Evolutionary conservation across 2,113 vertebrate genomes (phyloP).

Genomic region (Rhinolophus ferrumequinum): DNA sequence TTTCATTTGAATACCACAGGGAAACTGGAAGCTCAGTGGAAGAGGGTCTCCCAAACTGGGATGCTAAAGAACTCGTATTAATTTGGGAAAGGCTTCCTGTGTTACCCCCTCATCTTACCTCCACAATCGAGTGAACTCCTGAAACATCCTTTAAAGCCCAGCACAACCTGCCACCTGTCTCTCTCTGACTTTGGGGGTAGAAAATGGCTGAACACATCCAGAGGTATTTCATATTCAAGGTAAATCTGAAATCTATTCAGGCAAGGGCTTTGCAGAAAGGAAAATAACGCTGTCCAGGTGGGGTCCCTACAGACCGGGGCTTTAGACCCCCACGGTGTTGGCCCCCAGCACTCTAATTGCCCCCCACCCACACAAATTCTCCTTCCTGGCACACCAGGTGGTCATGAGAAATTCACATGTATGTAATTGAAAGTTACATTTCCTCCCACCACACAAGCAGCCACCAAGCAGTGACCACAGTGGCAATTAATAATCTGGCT

Average conservation of each 20-base stretch:
- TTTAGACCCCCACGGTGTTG: accelerated
- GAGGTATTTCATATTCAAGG: background rate
- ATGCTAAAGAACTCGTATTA: background rate
- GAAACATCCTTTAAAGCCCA: background rate
- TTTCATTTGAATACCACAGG: background rate
- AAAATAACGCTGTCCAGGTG: background rate
- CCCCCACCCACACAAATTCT: accelerated
- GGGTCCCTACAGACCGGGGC: background rate
- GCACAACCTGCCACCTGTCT: background rate
- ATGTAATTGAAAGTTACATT: background rate
- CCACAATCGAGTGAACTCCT: background rate
- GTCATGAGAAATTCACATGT: constrained; percentile 22
- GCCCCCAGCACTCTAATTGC: background rate
- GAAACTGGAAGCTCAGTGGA: background rate
- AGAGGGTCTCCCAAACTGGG: background rate
- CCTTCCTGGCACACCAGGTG: background rate
- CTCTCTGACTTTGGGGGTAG: background rate
- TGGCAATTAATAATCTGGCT: background rate
- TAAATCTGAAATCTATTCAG: background rate
- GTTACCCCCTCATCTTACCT: background rate
- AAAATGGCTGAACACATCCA: background rate
- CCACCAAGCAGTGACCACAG: background rate
- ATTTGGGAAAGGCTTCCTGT: background rate
- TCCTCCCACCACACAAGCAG: background rate
- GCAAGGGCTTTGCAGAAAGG: background rate